Percentiles rank a stretch among this genome's conserved stretches.
Conservation (phyloP, 2,888 invertebrate species). For the Drosophila multiciliata region DNA sequence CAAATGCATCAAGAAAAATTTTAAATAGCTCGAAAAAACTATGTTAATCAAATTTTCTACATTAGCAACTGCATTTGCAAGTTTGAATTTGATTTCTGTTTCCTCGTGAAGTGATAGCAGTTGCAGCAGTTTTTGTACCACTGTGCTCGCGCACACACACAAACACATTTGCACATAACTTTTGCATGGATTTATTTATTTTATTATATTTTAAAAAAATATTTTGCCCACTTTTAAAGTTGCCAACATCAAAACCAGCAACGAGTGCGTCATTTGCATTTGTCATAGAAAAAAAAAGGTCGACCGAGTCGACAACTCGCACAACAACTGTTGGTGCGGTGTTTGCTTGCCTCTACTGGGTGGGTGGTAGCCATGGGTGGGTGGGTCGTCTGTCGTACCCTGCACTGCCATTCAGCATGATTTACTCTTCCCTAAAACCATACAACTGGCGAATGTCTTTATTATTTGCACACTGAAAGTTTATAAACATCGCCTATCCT, state of each 20-base stretch:
- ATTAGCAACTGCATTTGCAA: background rate
- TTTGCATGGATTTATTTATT: slow-evolving; percentile 33
- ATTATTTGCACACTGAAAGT: slow-evolving; percentile 69
- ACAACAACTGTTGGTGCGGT: slow-evolving; percentile 1
- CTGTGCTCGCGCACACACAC: slow-evolving; percentile 25
- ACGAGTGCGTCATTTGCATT: slow-evolving; percentile 73
- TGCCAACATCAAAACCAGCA: slow-evolving; percentile 41
- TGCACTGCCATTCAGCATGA: slow-evolving; percentile 39
- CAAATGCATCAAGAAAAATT: background rate
- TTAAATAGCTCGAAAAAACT: no score
- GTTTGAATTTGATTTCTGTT: background rate
- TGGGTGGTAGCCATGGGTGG: slow-evolving; percentile 19
- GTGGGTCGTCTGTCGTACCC: slow-evolving; percentile 5
- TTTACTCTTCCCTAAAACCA: slow-evolving; percentile 27
- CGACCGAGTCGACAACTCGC: slow-evolving; percentile 31
- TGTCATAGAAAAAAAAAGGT: slow-evolving; percentile 64
- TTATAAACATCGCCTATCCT: slow-evolving; percentile 66
- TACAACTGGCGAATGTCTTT: slow-evolving; percentile 60
- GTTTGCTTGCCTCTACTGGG: slow-evolving; percentile 11
- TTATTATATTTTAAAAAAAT: slow-evolving; percentile 10
- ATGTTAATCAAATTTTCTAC: background rate
- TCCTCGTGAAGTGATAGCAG: background rate
- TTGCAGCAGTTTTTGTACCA: slow-evolving; percentile 19
- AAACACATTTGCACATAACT: background rate
- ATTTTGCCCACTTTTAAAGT: slow-evolving; percentile 50